Evolutionary conservation across 2,113 vertebrate genomes (phyloP).

Genomic region (Centrocercus urophasianus): DNA sequence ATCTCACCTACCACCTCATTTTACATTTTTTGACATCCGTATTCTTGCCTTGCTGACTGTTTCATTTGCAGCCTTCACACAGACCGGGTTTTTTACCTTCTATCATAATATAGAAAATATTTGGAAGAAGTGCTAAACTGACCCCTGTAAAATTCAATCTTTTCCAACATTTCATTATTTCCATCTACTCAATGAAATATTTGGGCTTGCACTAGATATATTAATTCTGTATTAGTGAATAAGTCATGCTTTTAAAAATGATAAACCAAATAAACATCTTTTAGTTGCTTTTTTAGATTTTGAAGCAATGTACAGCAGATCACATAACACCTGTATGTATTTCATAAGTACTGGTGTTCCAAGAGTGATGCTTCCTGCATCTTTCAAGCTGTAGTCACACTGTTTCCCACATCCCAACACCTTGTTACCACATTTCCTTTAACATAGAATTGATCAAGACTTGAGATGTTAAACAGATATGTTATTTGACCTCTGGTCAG

Average conservation of each 20-base stretch:
- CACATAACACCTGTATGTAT: constrained; percentile 16
- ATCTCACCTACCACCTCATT: neutral
- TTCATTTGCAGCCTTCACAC: neutral
- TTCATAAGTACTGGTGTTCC: neutral
- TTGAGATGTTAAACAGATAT: constrained; percentile 41
- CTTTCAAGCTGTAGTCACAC: constrained; percentile 2
- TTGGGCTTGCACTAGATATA: neutral
- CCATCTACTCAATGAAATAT: neutral
- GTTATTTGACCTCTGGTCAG: constrained; percentile 9
- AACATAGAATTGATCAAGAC: neutral
- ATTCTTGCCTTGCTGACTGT: neutral
- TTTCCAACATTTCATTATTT: neutral
- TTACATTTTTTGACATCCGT: neutral
- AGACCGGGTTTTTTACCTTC: neutral
- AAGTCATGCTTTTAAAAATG: neutral
- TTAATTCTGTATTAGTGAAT: neutral
- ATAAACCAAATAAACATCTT: neutral
- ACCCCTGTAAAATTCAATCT: neutral
- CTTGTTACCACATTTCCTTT: constrained; percentile 35
- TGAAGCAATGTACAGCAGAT: neutral
- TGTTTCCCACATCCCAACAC: neutral
- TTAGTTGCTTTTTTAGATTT: neutral
- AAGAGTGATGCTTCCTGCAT: constrained; percentile 5
- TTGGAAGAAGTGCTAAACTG: neutral
- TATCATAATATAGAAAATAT: neutral